These are phyloP conservation scores for Enteromius trimaculatus DNA, from an alignment of 2,797 vertebrate species.

Conservation along the genomic window DNA sequence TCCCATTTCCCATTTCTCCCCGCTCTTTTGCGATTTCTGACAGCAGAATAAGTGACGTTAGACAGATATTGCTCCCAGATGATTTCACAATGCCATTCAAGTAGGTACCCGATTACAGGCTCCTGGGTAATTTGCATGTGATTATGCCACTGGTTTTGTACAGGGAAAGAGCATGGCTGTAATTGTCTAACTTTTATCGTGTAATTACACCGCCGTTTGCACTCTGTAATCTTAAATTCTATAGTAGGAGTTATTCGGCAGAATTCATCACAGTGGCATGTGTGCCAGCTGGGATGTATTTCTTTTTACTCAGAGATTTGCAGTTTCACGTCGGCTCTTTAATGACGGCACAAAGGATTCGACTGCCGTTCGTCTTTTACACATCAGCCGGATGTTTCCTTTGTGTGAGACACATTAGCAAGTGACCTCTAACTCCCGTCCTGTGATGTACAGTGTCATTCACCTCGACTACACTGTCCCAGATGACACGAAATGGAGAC, in stretches of 20 bases:
- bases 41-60: slow-evolving; percentile 66
- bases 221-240: slow-evolving; percentile 72
- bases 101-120: slow-evolving; percentile 73
- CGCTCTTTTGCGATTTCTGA: slow-evolving; percentile 68
- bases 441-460: slow-evolving; percentile 50
- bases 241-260: slow-evolving; percentile 56
- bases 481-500: slow-evolving; percentile 57
- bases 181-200: slow-evolving; percentile 78
- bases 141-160: slow-evolving; percentile 77
- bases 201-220: slow-evolving; percentile 75
- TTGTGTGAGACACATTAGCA: slow-evolving; percentile 45
- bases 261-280: slow-evolving; percentile 68
- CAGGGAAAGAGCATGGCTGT: slow-evolving; percentile 65
- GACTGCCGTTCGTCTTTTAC: neutral
- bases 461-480: slow-evolving; percentile 40
- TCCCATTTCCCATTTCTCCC: slow-evolving; percentile 54
- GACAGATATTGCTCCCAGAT: slow-evolving; percentile 67
- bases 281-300: slow-evolving; percentile 58
- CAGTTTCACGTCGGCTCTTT: slow-evolving; percentile 7
- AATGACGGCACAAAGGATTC: slow-evolving; percentile 2
- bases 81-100: slow-evolving; percentile 71
- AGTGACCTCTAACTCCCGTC: slow-evolving; percentile 53
- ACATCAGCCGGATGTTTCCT: slow-evolving; percentile 46
- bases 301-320: slow-evolving; percentile 55
- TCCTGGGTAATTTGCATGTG: slow-evolving; percentile 74